Evolutionary conservation across 2,797 vertebrate genomes (phyloP), one percentile per base, ranked within the genome.

Genomic region (Apogon talboti): DNA sequence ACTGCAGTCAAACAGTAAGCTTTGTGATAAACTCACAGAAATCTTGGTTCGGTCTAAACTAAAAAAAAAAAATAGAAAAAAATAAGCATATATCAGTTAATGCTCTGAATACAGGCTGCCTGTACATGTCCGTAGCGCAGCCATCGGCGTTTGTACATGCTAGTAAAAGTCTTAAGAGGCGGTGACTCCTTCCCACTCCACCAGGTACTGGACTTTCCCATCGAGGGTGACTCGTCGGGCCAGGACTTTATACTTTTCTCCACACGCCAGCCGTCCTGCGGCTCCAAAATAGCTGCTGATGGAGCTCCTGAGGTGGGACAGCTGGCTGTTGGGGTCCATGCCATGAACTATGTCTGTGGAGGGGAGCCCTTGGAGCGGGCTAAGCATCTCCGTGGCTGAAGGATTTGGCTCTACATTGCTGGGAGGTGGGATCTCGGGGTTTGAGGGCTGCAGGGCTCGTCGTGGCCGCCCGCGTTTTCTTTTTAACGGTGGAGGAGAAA

Each of bases 141-240:
- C 69, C 65, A 38, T 19, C 11, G 40, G 51, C 21, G 33, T 72
- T 48, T 55, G 30, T 11, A 16, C 63, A 33, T 15, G 68, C 71
- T 72, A 68, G 73, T 82, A 54, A 74, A 46, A 70, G 90, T 92
- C 95, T 18, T 96, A 99, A 62, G 98, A 99, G 46, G 98, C 97
- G 72, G 97, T 98, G 70, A 98, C 96, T 78, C 98, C 98, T 91
- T 99, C 98, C 98, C 97, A 99, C 83, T 99, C 97, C 90, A 99
- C 96, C 83, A 99, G 94, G 85, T 99, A 99, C 96, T 99, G 96
- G 91, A 99, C 97, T 92, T 98, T 98, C 58, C 98, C 97, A 14
- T 99, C 98, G 38, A 97, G 93, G 0, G 98, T 99, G 90, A 98
- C 95, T 53, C 97, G 93, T 49, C 96, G 94, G 82, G 98, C 97